A percentile compares a stretch with the other conserved stretches of the same genome.
Evolutionary conservation across 1,140 invertebrate species (phyloP).

Genomic region (Laupala kohalensis): DNA sequence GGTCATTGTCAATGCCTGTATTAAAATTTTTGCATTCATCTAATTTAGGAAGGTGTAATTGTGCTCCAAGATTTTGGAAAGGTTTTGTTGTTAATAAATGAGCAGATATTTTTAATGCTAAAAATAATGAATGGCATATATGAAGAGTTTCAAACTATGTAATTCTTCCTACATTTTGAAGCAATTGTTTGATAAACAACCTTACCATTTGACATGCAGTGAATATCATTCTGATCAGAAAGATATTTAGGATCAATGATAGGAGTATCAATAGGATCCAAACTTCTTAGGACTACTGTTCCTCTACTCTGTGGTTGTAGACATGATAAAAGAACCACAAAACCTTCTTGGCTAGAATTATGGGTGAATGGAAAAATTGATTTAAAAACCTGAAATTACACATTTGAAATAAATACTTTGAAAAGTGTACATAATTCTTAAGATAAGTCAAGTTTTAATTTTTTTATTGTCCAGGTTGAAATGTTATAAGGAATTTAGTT

Average conservation of each 20-base stretch:
- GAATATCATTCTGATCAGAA: conserved; percentile 39
- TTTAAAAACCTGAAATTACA: conserved; percentile 38
- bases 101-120: conserved; percentile 44
- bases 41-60: conserved; percentile 46
- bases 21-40: conserved; percentile 35
- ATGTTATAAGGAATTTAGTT: too few relatives aligned
- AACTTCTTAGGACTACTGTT: conserved; percentile 36
- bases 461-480: too few relatives aligned
- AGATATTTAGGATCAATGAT: conserved; percentile 64
- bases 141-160: too few relatives aligned
- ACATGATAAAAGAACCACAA: conserved; percentile 49
- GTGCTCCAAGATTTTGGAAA: conserved; percentile 44
- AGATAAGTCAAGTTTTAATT: too few relatives aligned
- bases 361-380: conserved; percentile 47
- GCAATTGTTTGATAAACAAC: too few relatives aligned
- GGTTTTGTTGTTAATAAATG: conserved; percentile 36
- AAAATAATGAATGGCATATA: conserved; percentile 13
- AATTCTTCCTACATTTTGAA: too few relatives aligned
- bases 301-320: conserved; percentile 53
- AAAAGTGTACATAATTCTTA: too few relatives aligned
- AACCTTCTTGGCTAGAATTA: conserved; percentile 47
- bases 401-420: too few relatives aligned
- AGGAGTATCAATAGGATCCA: conserved; percentile 45
- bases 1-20: conserved; percentile 32
- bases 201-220: conserved; percentile 44